Evolutionary conservation across 2,888 invertebrate species (phyloP).

Genomic region (Drosophila diplacantha): DNA sequence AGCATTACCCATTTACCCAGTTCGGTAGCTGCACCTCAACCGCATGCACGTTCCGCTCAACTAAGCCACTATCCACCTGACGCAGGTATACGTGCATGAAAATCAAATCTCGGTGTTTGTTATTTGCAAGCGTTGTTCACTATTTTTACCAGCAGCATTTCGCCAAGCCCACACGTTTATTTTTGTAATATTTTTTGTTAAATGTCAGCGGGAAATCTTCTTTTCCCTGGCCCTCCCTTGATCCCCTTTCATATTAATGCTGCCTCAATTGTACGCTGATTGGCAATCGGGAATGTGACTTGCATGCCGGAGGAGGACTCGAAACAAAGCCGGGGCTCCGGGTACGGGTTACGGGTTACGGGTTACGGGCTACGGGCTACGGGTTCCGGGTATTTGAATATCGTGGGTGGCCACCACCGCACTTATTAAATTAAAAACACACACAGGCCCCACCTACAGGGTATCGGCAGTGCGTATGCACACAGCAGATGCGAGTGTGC

Average conservation of each 20-base stretch:
- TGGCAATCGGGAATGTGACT: conserved; percentile 73
- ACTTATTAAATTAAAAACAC: conserved; percentile 69
- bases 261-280: conserved; percentile 71
- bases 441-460: conserved; percentile 15
- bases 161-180: conserved; percentile 2
- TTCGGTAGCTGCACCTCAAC: conserved; percentile 37
- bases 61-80: conserved; percentile 32
- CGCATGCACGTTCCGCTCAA: conserved; percentile 33
- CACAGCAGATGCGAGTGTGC: conserved; percentile 10
- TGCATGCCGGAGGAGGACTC: conserved; percentile 50
- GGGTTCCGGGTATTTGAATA: conserved; percentile 55
- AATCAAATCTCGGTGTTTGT: conserved; percentile 67
- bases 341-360: conserved; percentile 19
- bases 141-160: conserved; percentile 25
- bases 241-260: conserved; percentile 65
- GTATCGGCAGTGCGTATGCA: conserved; percentile 9
- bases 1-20: conserved; percentile 15
- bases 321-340: conserved; percentile 19
- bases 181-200: conserved; percentile 46
- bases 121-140: conserved; percentile 62
- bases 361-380: conserved; percentile 27
- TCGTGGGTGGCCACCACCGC: conserved; percentile 59
- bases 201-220: conserved; percentile 61
- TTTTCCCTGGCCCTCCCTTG: neutral
- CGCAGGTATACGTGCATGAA: conserved; percentile 62